phyloP scores from a whole-genome alignment of 2,113 vertebrate species.

The Pachycephala philippinensis region DNA sequence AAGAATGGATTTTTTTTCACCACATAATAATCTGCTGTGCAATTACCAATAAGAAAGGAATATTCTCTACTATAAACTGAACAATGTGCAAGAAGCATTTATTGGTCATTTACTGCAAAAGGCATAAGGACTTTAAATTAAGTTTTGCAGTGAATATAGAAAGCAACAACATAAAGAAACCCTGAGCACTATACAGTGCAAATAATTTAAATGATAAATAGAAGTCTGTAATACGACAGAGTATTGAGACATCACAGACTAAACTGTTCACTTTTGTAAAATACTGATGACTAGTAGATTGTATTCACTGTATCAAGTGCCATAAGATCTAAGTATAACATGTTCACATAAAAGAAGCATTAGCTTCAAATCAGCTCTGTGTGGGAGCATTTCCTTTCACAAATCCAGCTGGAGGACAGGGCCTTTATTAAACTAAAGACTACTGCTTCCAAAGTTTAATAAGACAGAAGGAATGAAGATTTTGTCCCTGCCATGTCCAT shows the following conservation, averaged over 20 bases:
- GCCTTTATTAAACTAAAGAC: background rate
- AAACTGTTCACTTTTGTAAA: background rate
- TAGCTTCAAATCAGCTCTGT: slow-evolving; percentile 13
- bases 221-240: background rate
- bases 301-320: background rate
- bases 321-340: background rate
- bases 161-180: slow-evolving; percentile 55
- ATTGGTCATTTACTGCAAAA: slow-evolving; percentile 42
- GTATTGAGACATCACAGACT: background rate
- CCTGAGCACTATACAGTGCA: background rate
- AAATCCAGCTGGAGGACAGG: slow-evolving; percentile 29
- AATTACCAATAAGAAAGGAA: slow-evolving; percentile 80
- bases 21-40: slow-evolving; percentile 75
- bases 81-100: slow-evolving; percentile 70
- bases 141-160: slow-evolving; percentile 14
- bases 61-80: slow-evolving; percentile 73
- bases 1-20: slow-evolving; percentile 75
- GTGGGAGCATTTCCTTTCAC: slow-evolving; percentile 45
- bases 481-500: background rate
- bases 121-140: slow-evolving; percentile 74
- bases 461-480: background rate
- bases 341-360: slow-evolving; percentile 21
- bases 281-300: slow-evolving; percentile 13
- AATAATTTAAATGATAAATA: slow-evolving; percentile 18
- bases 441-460: background rate